phyloP scores from a whole-genome alignment of 2,797 vertebrate species.

The Chelon auratus region DNA sequence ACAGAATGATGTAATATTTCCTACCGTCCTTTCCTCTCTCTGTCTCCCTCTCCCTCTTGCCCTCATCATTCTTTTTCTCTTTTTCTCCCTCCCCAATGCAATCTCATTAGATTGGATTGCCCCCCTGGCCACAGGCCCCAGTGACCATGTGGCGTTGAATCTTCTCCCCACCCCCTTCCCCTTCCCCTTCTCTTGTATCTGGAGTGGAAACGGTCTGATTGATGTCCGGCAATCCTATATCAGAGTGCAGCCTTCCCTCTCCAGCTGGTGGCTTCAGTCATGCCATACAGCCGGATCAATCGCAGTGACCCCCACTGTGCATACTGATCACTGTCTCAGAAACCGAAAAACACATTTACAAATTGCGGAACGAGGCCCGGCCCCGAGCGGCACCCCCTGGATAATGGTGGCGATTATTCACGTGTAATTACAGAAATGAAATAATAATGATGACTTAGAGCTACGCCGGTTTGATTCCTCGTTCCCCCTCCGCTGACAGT shows the following conservation, averaged over 20 bases:
- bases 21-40: conserved; percentile 28
- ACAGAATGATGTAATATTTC: conserved; percentile 77
- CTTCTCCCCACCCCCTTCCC: conserved; percentile 39
- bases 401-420: conserved; percentile 34
- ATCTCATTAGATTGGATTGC: conserved; percentile 82
- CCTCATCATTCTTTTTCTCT: conserved; percentile 67
- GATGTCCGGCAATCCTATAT: conserved; percentile 86
- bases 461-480: conserved; percentile 20
- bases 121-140: conserved; percentile 71
- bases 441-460: conserved; percentile 27
- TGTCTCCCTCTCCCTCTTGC: conserved; percentile 16
- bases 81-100: conserved; percentile 67
- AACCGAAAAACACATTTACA: conserved; percentile 67
- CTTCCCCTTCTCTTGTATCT: conserved; percentile 45
- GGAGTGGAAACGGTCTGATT: conserved; percentile 82
- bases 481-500: conserved; percentile 58
- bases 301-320: conserved; percentile 75
- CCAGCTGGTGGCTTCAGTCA: conserved; percentile 86
- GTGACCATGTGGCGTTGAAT: conserved; percentile 76
- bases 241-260: conserved; percentile 75
- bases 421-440: conserved; percentile 46
- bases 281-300: conserved; percentile 79
- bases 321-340: conserved; percentile 73
- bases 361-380: conserved; percentile 46
- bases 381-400: conserved; percentile 1